Base-by-base conservation (phyloP, 1,140 invertebrate genomes). In the Portunus trituberculatus region DNA sequence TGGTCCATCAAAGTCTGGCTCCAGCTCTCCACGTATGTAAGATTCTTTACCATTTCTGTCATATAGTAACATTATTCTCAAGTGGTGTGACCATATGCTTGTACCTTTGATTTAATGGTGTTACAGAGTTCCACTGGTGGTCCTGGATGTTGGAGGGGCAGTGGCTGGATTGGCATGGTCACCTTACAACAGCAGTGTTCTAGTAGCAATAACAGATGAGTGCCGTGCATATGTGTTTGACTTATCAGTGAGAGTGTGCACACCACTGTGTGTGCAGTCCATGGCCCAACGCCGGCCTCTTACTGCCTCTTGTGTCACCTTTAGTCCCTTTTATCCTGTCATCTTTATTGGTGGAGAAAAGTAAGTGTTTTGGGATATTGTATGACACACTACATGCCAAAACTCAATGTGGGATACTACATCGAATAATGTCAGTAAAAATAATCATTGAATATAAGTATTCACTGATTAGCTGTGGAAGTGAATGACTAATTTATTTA, bases 1-100 rank as follows among this genome's bases (percentile, higher is more conserved):
- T 99, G 99, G 99, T 98, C 98, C 87, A 98, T 99, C 12, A 99
- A 99, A 97, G 98, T 99, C 92, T 99, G 99, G 99, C 98, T 99
- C 97, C 98, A 98, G 83, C 96, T 96, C 67, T 96, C 14, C 20
- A 32, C 20, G 95, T 95, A 52, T 93, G 91, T 95, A 52, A 95
- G 91, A 52, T 20, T 95, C 16, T 12, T 39, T 0, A 45, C n/a
- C 31, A 12, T 28, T 52, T n/a, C n/a, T 20, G 4, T 91, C 7
- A 7, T 31, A 59, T 4, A 14, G 12, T 20, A 48, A n/a, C 0
- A 10, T 8, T 28, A 45, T 39, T 83, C 45, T 32, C 14, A 31
- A 32, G 46, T 31, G 0, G 0, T 39, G 39, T 48, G 46, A 31
- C 32, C 29, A 20, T 32, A 7, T 88, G 46, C 29, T 39, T 39